phyloP scores from a whole-genome alignment of 2,113 vertebrate genomes.

The Pontoporia blainvillei region DNA sequence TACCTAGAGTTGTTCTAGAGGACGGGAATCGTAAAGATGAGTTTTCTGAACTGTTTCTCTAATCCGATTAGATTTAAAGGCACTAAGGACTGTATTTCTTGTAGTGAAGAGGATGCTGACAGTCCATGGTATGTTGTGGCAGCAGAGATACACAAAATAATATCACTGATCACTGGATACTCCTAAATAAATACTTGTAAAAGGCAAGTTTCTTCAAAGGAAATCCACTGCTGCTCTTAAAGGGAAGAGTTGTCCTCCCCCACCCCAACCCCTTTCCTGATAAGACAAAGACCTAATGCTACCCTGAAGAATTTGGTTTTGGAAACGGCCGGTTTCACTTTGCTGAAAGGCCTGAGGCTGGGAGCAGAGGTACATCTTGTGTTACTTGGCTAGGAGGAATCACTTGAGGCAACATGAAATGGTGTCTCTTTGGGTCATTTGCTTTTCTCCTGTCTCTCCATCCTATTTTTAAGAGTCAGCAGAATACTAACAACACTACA shows the following conservation, averaged over 20 bases:
- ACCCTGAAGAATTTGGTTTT: neutral
- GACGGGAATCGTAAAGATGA: neutral
- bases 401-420: neutral
- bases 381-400: neutral
- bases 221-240: neutral
- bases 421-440: neutral
- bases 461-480: neutral
- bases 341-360: neutral
- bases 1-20: neutral
- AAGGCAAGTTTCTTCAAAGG: conserved; percentile 1
- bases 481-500: neutral
- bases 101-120: neutral
- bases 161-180: neutral
- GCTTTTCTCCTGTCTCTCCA: neutral
- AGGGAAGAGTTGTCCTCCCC: neutral
- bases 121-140: neutral
- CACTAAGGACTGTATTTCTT: neutral
- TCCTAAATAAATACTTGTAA: neutral
- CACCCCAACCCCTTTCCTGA: neutral
- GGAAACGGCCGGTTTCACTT: neutral
- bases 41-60: neutral
- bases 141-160: neutral
- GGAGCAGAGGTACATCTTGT: neutral
- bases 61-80: neutral
- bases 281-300: neutral